These are phyloP conservation scores for Erpobdella octoculata DNA, from an alignment of 2,888 invertebrate genomes.

Conservation along the genomic window DNA sequence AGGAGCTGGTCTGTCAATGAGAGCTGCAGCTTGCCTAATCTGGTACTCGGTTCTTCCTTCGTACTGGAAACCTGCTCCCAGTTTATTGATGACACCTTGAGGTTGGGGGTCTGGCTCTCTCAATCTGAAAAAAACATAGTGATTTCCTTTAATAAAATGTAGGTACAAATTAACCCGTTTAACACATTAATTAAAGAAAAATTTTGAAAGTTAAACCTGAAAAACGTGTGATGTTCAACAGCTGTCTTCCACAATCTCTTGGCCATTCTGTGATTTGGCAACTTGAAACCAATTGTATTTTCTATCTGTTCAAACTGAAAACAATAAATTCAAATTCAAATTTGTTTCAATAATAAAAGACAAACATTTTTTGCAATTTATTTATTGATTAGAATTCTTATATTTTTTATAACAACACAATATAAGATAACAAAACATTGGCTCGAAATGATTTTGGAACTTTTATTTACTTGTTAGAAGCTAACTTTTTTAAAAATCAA, in stretches of 20 bases:
- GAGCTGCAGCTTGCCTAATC: slow-evolving; percentile 68
- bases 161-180: too few species aligned
- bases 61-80: slow-evolving; percentile 77
- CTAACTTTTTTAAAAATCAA: too few species aligned
- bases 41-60: slow-evolving; percentile 94
- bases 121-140: slow-evolving; percentile 58
- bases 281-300: slow-evolving; percentile 88
- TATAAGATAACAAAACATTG: too few species aligned
- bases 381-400: neutral
- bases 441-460: too few species aligned
- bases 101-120: slow-evolving; percentile 72
- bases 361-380: neutral
- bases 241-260: slow-evolving; percentile 98
- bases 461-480: too few species aligned
- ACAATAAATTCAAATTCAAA: neutral
- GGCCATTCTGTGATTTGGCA: slow-evolving; percentile 85
- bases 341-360: neutral
- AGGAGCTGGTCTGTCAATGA: slow-evolving; percentile 75
- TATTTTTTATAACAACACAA: neutral
- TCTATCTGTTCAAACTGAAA: slow-evolving; percentile 80
- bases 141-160: too few species aligned
- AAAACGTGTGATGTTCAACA: slow-evolving; percentile 98
- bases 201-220: slow-evolving; percentile 62
- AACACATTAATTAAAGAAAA: neutral
- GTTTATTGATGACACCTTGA: slow-evolving; percentile 60